phyloP scores from a whole-genome alignment of 2,888 invertebrate genomes.

The Cosmia pyralina region DNA sequence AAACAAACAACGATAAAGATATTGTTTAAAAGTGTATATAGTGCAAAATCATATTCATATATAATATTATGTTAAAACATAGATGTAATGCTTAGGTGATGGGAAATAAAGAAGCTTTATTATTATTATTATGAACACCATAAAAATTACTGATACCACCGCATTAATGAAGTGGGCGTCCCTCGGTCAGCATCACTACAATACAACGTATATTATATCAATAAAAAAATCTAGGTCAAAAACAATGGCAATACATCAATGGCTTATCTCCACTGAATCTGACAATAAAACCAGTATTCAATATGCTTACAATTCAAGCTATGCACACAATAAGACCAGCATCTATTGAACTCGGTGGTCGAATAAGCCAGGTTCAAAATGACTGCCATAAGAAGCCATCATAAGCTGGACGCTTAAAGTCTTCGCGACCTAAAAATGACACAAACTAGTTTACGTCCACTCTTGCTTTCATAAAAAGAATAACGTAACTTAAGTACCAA shows the following conservation, averaged over 20 bases:
- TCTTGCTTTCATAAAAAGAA: slow-evolving; percentile 36
- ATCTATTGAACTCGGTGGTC: background rate
- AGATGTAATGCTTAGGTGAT: too few species aligned
- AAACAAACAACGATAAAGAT: too few species aligned
- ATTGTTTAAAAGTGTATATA: too few species aligned
- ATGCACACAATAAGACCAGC: background rate
- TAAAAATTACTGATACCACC: background rate
- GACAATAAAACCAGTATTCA: slow-evolving; percentile 30
- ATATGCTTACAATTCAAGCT: slow-evolving; percentile 28
- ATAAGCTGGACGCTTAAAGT: background rate
- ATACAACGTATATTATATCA: background rate
- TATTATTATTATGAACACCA: background rate
- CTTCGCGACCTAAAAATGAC: slow-evolving; percentile 18
- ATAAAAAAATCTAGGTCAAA: slow-evolving; percentile 33
- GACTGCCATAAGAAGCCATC: background rate
- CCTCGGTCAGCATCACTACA: background rate
- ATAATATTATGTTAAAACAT: too few species aligned
- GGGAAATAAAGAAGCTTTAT: too few species aligned
- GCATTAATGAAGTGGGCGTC: background rate
- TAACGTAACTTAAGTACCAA: slow-evolving; percentile 15
- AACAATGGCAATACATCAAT: slow-evolving; percentile 38
- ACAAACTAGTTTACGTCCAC: slow-evolving; percentile 21
- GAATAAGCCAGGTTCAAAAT: background rate
- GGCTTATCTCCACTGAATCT: slow-evolving; percentile 24
- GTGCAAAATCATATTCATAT: too few species aligned